Conservation (phyloP, 2,113 vertebrate species). For the Tenebrosternarchus preto region DNA sequence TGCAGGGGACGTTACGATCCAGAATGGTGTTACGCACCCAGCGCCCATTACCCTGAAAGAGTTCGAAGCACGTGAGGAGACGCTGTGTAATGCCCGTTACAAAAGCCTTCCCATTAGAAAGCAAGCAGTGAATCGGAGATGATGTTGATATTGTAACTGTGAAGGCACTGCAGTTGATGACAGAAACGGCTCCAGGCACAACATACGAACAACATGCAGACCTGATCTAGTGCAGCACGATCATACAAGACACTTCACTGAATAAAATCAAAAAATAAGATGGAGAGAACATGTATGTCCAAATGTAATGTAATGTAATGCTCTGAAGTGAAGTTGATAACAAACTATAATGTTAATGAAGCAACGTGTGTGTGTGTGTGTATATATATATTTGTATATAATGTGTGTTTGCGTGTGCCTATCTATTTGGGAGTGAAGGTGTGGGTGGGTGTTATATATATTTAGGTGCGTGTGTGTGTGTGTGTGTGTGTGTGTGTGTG, state of each 20-base stretch:
- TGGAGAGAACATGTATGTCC: background rate
- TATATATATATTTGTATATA: too few relatives aligned
- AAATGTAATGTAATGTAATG: background rate
- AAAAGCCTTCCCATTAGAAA: background rate
- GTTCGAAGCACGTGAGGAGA: background rate
- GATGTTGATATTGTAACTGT: conserved; percentile 32
- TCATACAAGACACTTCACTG: background rate
- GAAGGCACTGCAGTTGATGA: conserved; percentile 47
- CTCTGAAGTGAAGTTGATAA: background rate
- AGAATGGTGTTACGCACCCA: background rate
- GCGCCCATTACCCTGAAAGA: background rate
- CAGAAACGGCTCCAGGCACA: conserved; percentile 10
- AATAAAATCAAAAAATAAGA: background rate
- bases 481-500: background rate
- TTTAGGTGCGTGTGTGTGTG: background rate
- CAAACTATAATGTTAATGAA: background rate
- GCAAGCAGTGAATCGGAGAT: background rate
- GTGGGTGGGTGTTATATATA: too few relatives aligned
- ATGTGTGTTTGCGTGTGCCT: too few relatives aligned
- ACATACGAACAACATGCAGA: conserved; percentile 7
- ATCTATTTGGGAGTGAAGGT: too few relatives aligned
- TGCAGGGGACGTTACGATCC: conserved; percentile 20
- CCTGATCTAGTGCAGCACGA: conserved; percentile 1
- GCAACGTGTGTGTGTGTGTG: too few relatives aligned
- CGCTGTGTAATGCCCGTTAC: background rate